Base-by-base conservation (phyloP, 2,888 invertebrate genomes). In the Barypeithes pellucidus region DNA sequence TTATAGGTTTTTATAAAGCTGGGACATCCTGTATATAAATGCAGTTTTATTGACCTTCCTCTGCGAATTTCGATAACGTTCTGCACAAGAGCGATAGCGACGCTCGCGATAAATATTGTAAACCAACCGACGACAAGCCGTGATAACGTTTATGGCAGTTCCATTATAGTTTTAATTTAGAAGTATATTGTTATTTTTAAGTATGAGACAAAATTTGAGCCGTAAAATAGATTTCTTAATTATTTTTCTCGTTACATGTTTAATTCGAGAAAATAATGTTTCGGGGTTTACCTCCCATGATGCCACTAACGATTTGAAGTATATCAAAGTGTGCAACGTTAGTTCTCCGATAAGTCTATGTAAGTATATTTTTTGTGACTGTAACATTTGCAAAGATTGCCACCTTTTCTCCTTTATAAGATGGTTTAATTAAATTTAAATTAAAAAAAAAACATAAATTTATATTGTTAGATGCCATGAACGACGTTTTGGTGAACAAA, bases 381-480 rank as follows among this genome's bases (percentile, higher is more conserved):
- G n/a, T n/a, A n/a, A n/a, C n/a, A n/a, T n/a, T n/a, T n/a, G n/a
- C n/a, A n/a, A n/a, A n/a, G n/a, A n/a, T n/a, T n/a, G n/a, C n/a
- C n/a, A n/a, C n/a, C n/a, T n/a, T n/a, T n/a, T n/a, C n/a, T n/a
- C n/a, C n/a, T n/a, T n/a, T n/a, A n/a, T n/a, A n/a, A n/a, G n/a
- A n/a, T n/a, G n/a, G n/a, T n/a, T n/a, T n/a, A n/a, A n/a, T n/a
- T n/a, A n/a, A n/a, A n/a, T n/a, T n/a, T n/a, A n/a, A n/a, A n/a
- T n/a, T n/a, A n/a, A n/a, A n/a, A n/a, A n/a, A n/a, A n/a, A n/a
- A n/a, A n/a, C n/a, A n/a, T n/a, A n/a, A n/a, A n/a, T n/a, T n/a
- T n/a, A n/a, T n/a, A n/a, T n/a, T n/a, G n/a, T 33, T 63, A 85
- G 86, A 78, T 47, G 82, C 83, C 12, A 82, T 86, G 82, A 85